Evolutionary conservation across 2,113 vertebrate genomes (phyloP).

Genomic region (Cynoglossus semilaevis): DNA sequence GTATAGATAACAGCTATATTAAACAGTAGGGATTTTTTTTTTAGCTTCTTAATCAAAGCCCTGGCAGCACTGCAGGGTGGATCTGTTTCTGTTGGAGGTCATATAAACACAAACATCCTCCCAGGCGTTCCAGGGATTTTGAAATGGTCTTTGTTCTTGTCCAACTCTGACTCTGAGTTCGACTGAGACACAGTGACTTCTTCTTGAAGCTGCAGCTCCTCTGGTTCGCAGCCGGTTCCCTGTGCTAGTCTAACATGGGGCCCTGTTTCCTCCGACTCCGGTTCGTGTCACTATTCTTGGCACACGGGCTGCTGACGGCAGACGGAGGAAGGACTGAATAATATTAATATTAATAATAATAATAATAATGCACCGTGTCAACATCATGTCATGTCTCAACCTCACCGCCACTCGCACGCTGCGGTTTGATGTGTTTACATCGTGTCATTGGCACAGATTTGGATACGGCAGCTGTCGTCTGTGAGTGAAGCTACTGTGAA

Average conservation of each 20-base stretch:
- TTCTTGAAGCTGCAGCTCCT: constrained; percentile 7
- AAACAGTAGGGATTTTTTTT: no score
- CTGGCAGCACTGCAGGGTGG: no score
- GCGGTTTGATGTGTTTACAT: constrained; percentile 1
- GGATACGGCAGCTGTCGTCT: constrained; percentile 4
- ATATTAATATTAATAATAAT: no score
- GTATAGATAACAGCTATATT: no score
- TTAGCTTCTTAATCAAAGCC: no score
- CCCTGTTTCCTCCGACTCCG: not conserved
- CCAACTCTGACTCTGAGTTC: no score
- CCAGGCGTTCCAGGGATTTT: no score
- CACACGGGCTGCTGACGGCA: not conserved
- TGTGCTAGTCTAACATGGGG: not conserved
- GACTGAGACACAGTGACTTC: no score
- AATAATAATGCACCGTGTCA: constrained; percentile 1
- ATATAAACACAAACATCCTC: no score
- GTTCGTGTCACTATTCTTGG: constrained; percentile 8
- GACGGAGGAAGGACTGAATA: not conserved
- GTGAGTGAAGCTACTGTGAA: constrained; percentile 8
- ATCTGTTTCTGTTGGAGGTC: no score
- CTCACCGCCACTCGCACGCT: constrained; percentile 12
- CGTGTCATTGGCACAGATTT: not conserved
- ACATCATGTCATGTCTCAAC: constrained; percentile 3
- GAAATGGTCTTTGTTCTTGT: no score
- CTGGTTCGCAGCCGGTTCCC: not conserved